Conservation (phyloP, 2,113 vertebrate species). For the Marcusenius ussheri region DNA sequence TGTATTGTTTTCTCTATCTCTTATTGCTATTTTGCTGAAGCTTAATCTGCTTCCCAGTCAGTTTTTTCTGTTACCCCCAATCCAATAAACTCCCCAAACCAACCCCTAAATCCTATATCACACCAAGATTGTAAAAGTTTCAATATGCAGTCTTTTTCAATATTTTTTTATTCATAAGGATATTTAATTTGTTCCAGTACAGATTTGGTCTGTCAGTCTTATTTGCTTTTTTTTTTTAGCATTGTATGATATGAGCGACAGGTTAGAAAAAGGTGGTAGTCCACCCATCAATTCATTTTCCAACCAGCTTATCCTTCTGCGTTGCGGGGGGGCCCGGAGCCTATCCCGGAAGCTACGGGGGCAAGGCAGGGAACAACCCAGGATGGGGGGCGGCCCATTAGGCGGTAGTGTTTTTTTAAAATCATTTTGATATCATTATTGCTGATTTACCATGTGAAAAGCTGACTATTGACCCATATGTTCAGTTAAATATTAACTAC, state of each 20-base stretch:
- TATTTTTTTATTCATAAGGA: not conserved
- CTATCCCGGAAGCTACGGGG: too few species aligned
- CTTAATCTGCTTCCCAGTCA: too few species aligned
- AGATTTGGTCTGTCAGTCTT: not conserved
- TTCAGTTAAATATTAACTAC: not conserved
- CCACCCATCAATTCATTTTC: too few species aligned
- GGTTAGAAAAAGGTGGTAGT: not conserved
- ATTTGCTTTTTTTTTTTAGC: not conserved
- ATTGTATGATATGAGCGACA: not conserved
- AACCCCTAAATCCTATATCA: too few species aligned
- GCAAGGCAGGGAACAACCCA: too few species aligned
- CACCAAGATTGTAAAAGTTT: not conserved
- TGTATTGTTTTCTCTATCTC: too few species aligned
- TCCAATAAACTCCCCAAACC: too few species aligned
- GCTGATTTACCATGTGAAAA: not conserved
- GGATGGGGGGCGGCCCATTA: too few species aligned
- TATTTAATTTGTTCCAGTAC: not conserved
- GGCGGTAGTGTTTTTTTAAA: not conserved
- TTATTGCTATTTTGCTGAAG: too few species aligned
- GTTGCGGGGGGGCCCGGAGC: too few species aligned
- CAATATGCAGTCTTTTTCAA: not conserved
- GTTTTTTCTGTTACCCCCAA: too few species aligned
- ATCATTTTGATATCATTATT: not conserved
- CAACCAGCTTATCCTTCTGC: too few species aligned
- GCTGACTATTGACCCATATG: not conserved